Evolutionary conservation across 2,888 invertebrate species (phyloP), one percentile per base, ranked within the genome.

Genomic region (Cosmia pyralina): DNA sequence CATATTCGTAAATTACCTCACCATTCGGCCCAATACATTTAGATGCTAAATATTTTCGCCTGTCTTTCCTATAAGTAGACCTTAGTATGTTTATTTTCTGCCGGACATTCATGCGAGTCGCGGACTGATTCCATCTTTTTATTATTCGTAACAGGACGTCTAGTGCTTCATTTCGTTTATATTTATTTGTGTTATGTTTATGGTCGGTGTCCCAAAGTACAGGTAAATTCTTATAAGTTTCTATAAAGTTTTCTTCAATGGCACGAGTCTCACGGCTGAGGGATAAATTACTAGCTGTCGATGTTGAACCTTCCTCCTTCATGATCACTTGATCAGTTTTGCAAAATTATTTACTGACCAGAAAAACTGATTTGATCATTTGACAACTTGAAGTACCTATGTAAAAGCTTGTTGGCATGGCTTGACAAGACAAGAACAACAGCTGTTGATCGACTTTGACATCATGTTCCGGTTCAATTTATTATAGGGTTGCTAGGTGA

Each of bases 11-110:
- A 17, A 84, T 52, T 55, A 85, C 80, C 44, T 90, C 87, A 44
- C 90, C 91, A 44, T 90, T 86, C 1, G 79, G 48, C 1, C 84
- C 82, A 15, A 86, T 71, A 41, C 66, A 79, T 74, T 84, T 87
- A 3, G 91, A 90, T 22, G 79, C 78, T 57, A 88, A 79, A 81
- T 88, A 81, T 81, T 81, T 89, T 46, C 79, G 83, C 6, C 86
- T 74, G 5, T 87, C 87, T 79, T 90, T 90, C 58, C 88, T 87
- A 62, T 90, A 91, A 0, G 80, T 77, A 11, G 90, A 90, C n/a
- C 91, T 84, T 60, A 90, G 52, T 69, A 86, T 85, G 57, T 91
- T 91, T 73, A 91, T 91, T 85, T 91, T 90, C 62, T 86, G 87
- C 22, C 90, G 87, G 17, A 90, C 90, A 58, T 74, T 82, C 58